Evolutionary conservation across 2,888 invertebrate species (phyloP).

Genomic region (Pseudococcus viburni): DNA sequence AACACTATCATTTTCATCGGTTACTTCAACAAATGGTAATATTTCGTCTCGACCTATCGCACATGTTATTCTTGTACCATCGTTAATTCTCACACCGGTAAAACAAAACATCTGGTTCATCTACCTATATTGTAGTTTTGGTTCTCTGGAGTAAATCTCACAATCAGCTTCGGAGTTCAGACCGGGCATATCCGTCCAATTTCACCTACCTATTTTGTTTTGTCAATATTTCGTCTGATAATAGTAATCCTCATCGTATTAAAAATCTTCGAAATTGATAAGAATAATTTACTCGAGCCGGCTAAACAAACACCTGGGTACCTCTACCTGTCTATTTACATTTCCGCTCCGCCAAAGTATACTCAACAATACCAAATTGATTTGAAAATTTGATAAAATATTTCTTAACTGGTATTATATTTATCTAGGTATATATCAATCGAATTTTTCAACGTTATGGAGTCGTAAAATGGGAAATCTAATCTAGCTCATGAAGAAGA

Average conservation of each 20-base stretch:
- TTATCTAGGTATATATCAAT: neutral
- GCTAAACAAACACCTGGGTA: too few relatives aligned
- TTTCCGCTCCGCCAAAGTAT: neutral
- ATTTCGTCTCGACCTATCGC: neutral
- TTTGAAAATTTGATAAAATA: slow-evolving; percentile 11
- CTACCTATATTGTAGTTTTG: too few relatives aligned
- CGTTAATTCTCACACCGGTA: neutral
- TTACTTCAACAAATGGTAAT: neutral
- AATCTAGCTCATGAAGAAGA: neutral
- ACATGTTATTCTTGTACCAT: neutral
- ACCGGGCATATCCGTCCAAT: too few relatives aligned
- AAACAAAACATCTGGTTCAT: too few relatives aligned
- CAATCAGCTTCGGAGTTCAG: neutral
- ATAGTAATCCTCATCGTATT: neutral
- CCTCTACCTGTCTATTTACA: neutral
- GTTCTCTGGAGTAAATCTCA: neutral
- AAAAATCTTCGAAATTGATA: neutral
- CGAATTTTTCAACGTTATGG: neutral
- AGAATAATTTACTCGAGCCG: neutral
- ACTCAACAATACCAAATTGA: neutral
- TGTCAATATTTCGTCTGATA: neutral
- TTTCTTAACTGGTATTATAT: neutral
- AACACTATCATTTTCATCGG: neutral
- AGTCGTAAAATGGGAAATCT: neutral
- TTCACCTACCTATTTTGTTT: neutral